Percentiles rank a stretch among this genome's conserved stretches.
Evolutionary conservation across 2,888 invertebrate genomes (phyloP).

Genomic region (Aplocera efformata): DNA sequence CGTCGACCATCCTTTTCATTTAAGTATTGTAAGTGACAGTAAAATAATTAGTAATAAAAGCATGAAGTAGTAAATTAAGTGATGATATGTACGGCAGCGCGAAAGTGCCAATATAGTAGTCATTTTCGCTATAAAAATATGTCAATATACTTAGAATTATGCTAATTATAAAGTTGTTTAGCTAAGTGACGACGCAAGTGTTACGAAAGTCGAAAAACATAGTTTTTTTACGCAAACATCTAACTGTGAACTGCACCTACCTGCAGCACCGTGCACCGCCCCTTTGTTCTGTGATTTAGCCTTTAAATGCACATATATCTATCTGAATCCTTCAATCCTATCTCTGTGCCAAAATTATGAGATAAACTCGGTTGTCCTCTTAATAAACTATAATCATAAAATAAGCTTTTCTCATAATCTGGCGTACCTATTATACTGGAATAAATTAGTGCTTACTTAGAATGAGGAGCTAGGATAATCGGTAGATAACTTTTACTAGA

Average conservation of each 20-base stretch:
- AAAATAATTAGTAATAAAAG: slow-evolving; percentile 11
- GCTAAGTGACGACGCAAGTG: slow-evolving; percentile 21
- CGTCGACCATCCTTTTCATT: slow-evolving; percentile 16
- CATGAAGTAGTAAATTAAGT: slow-evolving; percentile 34
- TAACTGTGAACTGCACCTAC: slow-evolving; percentile 56
- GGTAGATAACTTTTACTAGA: slow-evolving; percentile 51
- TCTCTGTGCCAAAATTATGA: slow-evolving; percentile 69
- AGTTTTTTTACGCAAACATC: slow-evolving; percentile 59
- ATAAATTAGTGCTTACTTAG: slow-evolving; percentile 12
- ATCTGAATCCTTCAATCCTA: slow-evolving; percentile 53
- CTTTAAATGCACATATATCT: slow-evolving; percentile 56
- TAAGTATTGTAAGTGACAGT: slow-evolving; percentile 2
- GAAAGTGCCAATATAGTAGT: slow-evolving; percentile 53
- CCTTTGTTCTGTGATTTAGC: slow-evolving; percentile 77
- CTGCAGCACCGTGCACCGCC: slow-evolving; percentile 68
- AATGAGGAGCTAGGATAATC: slow-evolving; percentile 31
- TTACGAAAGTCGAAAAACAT: slow-evolving; percentile 28
- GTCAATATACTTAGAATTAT: slow-evolving; percentile 44
- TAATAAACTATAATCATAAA: slow-evolving; percentile 7
- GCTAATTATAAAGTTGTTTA: slow-evolving; percentile 19
- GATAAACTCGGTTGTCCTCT: slow-evolving; percentile 34
- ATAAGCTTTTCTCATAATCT: slow-evolving; percentile 9
- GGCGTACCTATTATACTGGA: slow-evolving; percentile 6
- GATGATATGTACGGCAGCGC: slow-evolving; percentile 31
- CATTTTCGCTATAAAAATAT: slow-evolving; percentile 60